Evolutionary conservation across 1,140 invertebrate species (phyloP), one percentile per base, ranked within the genome.

Genomic region (Euura lappo): DNA sequence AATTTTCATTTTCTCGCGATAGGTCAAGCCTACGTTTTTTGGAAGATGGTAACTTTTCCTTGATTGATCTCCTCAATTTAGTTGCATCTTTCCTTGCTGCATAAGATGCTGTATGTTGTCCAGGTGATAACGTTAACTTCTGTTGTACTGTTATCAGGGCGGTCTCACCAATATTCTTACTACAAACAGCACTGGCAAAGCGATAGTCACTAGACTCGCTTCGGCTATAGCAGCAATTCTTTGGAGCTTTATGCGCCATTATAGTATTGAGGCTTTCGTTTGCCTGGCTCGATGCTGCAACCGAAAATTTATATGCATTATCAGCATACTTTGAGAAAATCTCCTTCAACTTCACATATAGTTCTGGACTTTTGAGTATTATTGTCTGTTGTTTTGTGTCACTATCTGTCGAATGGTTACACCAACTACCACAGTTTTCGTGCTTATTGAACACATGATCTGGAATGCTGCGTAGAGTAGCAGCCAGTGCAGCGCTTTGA

Each of bases 341-440:
- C 7, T 10, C 67, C 28, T 28, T 6, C 46, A 73, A 51, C 45
- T 73, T 64, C 65, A 28, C 67, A n/a, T 28, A 51, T 43, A 73
- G 51, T 43, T 44, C 8, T 7, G 6, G 13, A 69, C 69, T 44
- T 64, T 69, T 28, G 6, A 73, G 45, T 44, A 73, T 28, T 44
- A 70, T 65, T 4, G 66, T 69, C 45, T 66, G 71, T 44, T 51
- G 44, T 13, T 73, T 5, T 51, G 5, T 51, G 47, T n/a, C n/a
- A n/a, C n/a, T n/a, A n/a, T n/a, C n/a, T n/a, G n/a, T n/a, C n/a
- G n/a, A n/a, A n/a, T n/a, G n/a, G n/a, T n/a, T 71, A 47, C 74
- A 72, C 74, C 71, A 75, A 69, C n/a, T 51, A 51, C 71, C 71
- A 45, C 71, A 75, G 70, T 72, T 72, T 75, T 75, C 71, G 45